A percentile compares a stretch with the other conserved stretches of the same genome.
Evolutionary conservation across 2,888 invertebrate genomes (phyloP).

Genomic region (Leptopilina myrica): DNA sequence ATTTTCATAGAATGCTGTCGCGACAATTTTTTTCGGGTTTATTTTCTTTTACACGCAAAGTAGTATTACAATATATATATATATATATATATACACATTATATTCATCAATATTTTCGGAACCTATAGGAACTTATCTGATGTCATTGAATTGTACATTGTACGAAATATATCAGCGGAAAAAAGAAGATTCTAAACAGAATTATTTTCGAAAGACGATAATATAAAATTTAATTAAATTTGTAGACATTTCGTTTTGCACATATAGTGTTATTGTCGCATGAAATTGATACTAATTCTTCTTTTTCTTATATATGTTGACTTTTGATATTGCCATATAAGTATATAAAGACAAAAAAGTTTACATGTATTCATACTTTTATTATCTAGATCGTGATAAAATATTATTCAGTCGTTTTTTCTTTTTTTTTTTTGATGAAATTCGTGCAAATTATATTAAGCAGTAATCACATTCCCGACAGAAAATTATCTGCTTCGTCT

Average conservation of each 20-base stretch:
- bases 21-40: neutral
- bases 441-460: constrained; percentile 41
- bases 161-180: too few relatives aligned
- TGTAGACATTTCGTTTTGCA: too few relatives aligned
- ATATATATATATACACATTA: too few relatives aligned
- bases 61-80: too few relatives aligned
- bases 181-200: too few relatives aligned
- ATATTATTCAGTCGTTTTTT: constrained; percentile 4
- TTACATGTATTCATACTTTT: neutral
- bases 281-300: neutral
- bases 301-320: neutral
- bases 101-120: too few relatives aligned
- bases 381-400: constrained; percentile 30
- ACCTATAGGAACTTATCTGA: too few relatives aligned
- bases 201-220: too few relatives aligned
- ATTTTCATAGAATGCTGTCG: neutral
- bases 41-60: neutral
- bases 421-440: constrained; percentile 17
- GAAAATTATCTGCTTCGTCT: constrained; percentile 32
- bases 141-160: too few relatives aligned
- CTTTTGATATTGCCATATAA: neutral
- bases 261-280: neutral
- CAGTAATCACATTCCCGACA: constrained; percentile 36
- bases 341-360: neutral
- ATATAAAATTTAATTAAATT: too few relatives aligned